Evolutionary conservation across 2,888 invertebrate species (phyloP).

Genomic region (Hypsopygia costalis): DNA sequence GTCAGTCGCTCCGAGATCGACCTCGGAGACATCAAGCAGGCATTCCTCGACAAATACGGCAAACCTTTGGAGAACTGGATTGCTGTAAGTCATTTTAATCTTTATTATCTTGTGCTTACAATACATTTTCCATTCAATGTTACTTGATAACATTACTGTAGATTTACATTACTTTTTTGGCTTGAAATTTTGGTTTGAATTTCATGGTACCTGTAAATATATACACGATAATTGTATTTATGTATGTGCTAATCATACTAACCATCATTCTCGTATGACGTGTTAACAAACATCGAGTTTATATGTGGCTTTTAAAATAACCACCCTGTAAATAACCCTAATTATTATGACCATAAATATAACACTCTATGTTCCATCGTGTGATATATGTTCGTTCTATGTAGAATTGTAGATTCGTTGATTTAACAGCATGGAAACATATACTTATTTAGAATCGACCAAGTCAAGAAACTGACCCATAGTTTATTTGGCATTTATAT

Average conservation of each 20-base stretch:
- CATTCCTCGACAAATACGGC: conserved; percentile 91
- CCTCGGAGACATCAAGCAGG: conserved; percentile 94
- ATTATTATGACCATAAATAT: not conserved
- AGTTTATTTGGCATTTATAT: conserved; percentile 30
- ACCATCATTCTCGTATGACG: conserved; percentile 2
- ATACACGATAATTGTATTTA: conserved; percentile 7
- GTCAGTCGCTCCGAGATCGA: conserved; percentile 96
- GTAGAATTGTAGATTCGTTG: not conserved
- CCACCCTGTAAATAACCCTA: not conserved
- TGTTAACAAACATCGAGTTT: conserved; percentile 3
- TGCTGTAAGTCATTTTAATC: conserved; percentile 82
- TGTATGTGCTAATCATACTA: conserved; percentile 12
- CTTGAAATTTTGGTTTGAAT: conserved; percentile 2
- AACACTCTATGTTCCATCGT: conserved; percentile 1
- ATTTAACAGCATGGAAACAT: conserved; percentile 15
- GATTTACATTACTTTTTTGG: conserved; percentile 3
- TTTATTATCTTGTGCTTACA: conserved; percentile 3
- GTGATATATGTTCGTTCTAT: not conserved
- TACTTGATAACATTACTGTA: conserved; percentile 4
- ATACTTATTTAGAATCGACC: not conserved
- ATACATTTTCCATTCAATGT: not conserved
- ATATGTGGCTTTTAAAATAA: conserved; percentile 8
- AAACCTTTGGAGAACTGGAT: conserved; percentile 93
- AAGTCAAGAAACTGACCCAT: conserved; percentile 52
- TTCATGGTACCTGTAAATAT: conserved; percentile 4